Base-by-base conservation (phyloP, 2,113 vertebrate species). In the Zosterops japonicus region DNA sequence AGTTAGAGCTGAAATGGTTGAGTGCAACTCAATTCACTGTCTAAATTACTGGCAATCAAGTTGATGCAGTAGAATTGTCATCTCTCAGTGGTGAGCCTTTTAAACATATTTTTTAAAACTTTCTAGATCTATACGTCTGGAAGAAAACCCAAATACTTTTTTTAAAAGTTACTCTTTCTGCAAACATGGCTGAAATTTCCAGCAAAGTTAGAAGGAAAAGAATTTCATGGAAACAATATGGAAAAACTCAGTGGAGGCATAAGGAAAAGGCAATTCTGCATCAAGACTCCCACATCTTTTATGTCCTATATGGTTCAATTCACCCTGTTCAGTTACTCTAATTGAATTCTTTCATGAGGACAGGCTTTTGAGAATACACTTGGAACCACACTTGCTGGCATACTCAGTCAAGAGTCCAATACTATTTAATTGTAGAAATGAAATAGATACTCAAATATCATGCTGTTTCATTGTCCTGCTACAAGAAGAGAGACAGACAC, bases 351-450 rank as follows among this genome's bases (percentile, higher is more conserved):
- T 95, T 92, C 64, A 68, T 17, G 52, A 91, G n/a, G 53, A 81
- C 49, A 90, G 53, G 68, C 72, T 93, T 77, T 81, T 67, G 68
- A 92, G 59, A 96, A 86, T n/a, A 91, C 92, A 91, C 69, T 64
- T 87, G 87, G 76, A 94, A 87, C 3, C 31, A 84, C 69, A 89
- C 52, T 92, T 81, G 61, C 41, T 94, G 76, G 41, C 5, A 9
- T 65, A 77, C 67, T 94, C 76, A 83, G 68, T 83, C 75, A 77
- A 74, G 39, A 86, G 29, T 87, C 76, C 71, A 94, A 36, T 44
- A 11, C 60, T 70, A 81, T 82, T 78, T 91, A 87, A 92, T 0
- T 60, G 65, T 89, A 87, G 52, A 94, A 92, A 91, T 75, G 27
- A 87, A 93, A 88, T 7, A 90, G 79, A 94, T 92, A 89, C 61